phyloP scores from a whole-genome alignment of 2,797 vertebrate genomes.

The Glossophaga mutica region DNA sequence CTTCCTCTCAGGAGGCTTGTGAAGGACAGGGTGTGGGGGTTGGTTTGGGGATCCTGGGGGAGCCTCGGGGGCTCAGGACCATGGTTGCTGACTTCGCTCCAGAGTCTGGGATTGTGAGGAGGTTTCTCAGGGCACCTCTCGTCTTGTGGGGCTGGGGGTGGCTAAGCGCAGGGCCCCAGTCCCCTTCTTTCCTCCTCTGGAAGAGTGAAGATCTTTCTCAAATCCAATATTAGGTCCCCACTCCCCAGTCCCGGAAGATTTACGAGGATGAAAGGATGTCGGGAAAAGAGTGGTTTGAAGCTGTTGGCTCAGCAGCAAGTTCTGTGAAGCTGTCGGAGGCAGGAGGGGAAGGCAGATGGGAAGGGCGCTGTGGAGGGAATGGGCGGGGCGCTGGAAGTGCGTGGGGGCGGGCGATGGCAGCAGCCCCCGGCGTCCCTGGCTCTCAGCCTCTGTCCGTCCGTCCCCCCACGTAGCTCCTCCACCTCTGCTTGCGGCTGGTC shows the following conservation, averaged over 20 bases:
- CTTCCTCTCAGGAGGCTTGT: neutral
- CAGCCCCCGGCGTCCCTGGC: neutral
- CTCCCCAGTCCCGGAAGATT: neutral
- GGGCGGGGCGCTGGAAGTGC: neutral
- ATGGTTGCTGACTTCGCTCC: accelerated
- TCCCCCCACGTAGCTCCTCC: accelerated
- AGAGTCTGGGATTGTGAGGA: neutral
- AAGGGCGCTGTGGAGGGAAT: accelerated
- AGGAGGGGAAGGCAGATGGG: accelerated
- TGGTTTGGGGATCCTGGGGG: neutral
- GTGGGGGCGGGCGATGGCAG: neutral
- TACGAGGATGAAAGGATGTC: neutral
- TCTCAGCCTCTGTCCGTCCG: neutral
- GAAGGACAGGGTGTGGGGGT: neutral
- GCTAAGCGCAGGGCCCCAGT: accelerated
- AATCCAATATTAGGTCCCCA: neutral
- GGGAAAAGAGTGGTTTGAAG: neutral
- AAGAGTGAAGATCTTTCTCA: neutral
- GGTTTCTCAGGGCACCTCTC: too few relatives aligned
- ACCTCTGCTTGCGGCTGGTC: neutral
- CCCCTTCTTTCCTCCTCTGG: neutral
- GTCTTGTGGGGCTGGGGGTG: neutral
- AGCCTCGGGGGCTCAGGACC: accelerated
- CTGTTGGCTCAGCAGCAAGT: neutral
- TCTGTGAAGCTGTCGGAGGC: neutral